Base-by-base conservation (phyloP, 1,140 invertebrate species). In the Oncopodura yosiiana region DNA sequence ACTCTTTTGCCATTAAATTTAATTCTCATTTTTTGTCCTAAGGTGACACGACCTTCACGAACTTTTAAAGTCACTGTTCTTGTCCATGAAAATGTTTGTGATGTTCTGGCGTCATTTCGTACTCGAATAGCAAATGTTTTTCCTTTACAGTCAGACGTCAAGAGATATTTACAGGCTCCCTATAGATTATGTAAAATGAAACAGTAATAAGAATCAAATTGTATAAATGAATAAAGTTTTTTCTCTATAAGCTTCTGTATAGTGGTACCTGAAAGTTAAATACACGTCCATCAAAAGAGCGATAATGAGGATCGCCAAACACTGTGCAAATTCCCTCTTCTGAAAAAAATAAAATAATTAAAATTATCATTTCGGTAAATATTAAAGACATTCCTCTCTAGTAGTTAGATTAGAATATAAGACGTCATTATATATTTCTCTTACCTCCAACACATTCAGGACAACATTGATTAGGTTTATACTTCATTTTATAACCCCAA, bases 291-390 rank as follows among this genome's bases (percentile, higher is more conserved):
- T 95, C 92, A 68, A 94, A 95, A 5, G 89, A 93, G 62, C 84
- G 81, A 68, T 93, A 94, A 67, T 94, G 89, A 1, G 90, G 88
- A 70, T 94, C 89, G 1, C 90, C 90, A 67, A 89, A 94, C 0
- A 91, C 88, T 0, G 86, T 87, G 69, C 91, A 94, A 0, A 89
- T 83, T 4, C 87, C 88, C 49, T 91, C 85, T 50, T 76, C 81
- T 83, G 66, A 27, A 70, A 73, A 66, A 65, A 49, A n/a, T n/a
- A n/a, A n/a, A n/a, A 65, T 65, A 63, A 60, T 60, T 56, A 54
- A 52, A 24, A 50, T 60, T 38, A 24, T 19, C 32, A 49, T 43
- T 16, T 27, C 18, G 24, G 18, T 55, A 36, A 26, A 30, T 43
- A 23, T 19, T 34, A 24, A 27, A 36, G 12, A 11, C 8, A n/a